Conservation (phyloP, 2,888 invertebrate species). For the Rhimphoctona megacephalus region DNA sequence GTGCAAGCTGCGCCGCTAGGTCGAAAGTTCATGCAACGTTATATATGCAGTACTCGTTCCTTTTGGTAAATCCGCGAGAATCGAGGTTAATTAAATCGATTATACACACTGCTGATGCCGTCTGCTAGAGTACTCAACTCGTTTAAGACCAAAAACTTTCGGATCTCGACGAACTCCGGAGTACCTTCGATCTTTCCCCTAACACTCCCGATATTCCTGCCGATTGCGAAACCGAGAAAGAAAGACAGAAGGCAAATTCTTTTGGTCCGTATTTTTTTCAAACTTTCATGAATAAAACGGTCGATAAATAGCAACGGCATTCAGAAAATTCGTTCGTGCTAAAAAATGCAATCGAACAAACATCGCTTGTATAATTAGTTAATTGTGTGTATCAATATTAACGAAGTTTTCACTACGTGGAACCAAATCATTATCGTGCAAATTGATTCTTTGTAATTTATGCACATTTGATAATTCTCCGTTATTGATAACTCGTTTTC, state of each 20-base stretch:
- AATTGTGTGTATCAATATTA: not conserved
- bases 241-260: not conserved
- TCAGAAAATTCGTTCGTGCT: not conserved
- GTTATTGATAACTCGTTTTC: not conserved
- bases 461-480: not conserved
- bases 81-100: constrained; percentile 69
- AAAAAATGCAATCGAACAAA: not conserved
- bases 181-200: constrained; percentile 5
- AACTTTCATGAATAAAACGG: not conserved
- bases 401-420: not conserved
- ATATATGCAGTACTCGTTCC: constrained; percentile 27
- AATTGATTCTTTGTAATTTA: not conserved
- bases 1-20: constrained; percentile 32
- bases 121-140: constrained; percentile 48
- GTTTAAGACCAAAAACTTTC: constrained; percentile 50
- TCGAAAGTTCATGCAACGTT: constrained; percentile 62
- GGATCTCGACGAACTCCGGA: constrained; percentile 34
- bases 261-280: not conserved
- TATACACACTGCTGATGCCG: constrained; percentile 55
- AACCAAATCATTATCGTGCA: not conserved
- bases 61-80: constrained; percentile 62
- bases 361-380: not conserved
- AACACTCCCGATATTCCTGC: not conserved
- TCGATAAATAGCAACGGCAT: not conserved
- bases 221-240: not conserved